Conservation (phyloP, 1,140 invertebrate species). For the Caenorhabditis inopinata region DNA sequence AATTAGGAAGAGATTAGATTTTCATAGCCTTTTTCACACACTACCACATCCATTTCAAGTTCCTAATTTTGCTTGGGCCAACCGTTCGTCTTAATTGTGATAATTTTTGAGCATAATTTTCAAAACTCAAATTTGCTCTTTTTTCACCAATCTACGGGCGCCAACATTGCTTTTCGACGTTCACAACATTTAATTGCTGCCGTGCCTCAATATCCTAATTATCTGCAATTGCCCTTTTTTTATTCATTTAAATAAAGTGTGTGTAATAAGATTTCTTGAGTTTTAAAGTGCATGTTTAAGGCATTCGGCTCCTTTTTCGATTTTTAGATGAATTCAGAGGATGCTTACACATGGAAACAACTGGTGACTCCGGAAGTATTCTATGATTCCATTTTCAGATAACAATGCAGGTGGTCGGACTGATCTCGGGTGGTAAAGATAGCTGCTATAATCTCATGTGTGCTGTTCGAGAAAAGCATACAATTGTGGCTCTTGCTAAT, state of each 20-base stretch:
- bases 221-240: too few species aligned
- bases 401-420: conserved; percentile 81
- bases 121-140: background rate
- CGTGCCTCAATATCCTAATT: too few species aligned
- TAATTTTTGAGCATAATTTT: background rate
- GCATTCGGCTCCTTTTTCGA: too few species aligned
- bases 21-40: background rate
- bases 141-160: background rate
- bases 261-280: too few species aligned
- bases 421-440: conserved; percentile 96
- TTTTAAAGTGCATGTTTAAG: too few species aligned
- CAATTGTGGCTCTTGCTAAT: conserved; percentile 93
- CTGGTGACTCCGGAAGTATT: too few species aligned
- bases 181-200: too few species aligned
- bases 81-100: background rate
- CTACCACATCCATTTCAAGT: background rate
- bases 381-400: background rate
- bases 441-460: conserved; percentile 98
- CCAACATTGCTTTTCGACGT: background rate
- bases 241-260: background rate
- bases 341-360: too few species aligned
- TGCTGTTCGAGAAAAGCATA: conserved; percentile 89
- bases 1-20: conserved; percentile 13
- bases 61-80: background rate
- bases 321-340: too few species aligned